A percentile compares a stretch with the other conserved stretches of the same genome.
Conservation (phyloP, 2,797 vertebrate species). For the Pyrrhura leucotis region DNA sequence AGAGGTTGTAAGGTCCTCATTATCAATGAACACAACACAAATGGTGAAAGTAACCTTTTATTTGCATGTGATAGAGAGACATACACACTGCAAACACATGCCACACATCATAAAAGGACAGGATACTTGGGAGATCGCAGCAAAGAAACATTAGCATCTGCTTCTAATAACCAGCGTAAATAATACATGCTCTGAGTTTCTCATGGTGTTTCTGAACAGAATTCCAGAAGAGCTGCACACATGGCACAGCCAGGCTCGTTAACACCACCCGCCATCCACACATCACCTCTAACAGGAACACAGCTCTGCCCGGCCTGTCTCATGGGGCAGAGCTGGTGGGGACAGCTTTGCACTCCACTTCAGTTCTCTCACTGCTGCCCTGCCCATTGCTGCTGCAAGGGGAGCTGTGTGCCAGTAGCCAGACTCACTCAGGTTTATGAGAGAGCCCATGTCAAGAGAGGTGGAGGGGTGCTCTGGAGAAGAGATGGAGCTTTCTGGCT, state of each 20-base stretch:
- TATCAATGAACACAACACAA: conserved; percentile 76
- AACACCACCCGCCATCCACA: not conserved
- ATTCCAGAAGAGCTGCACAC: conserved; percentile 42
- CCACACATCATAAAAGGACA: conserved; percentile 77
- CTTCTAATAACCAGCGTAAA: conserved; percentile 67
- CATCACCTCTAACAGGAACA: not conserved
- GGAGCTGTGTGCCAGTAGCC: not conserved
- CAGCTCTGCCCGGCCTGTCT: not conserved
- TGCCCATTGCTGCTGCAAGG: not conserved
- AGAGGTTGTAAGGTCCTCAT: conserved; percentile 72
- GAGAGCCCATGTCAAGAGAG: not conserved
- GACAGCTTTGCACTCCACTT: not conserved
- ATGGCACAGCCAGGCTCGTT: conserved; percentile 15
- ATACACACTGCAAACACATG: conserved; percentile 75
- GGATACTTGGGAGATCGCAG: conserved; percentile 72
- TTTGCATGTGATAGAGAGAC: conserved; percentile 73
- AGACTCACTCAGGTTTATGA: not conserved
- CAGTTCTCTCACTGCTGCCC: not conserved
- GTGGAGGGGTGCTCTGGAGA: not conserved
- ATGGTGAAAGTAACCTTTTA: conserved; percentile 78
- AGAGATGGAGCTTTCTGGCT: not conserved
- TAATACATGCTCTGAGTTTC: conserved; percentile 68
- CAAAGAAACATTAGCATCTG: conserved; percentile 71
- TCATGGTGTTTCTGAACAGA: conserved; percentile 64
- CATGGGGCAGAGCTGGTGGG: not conserved